Base-by-base conservation (phyloP, 2,113 vertebrate genomes). In the Canis aureus region DNA sequence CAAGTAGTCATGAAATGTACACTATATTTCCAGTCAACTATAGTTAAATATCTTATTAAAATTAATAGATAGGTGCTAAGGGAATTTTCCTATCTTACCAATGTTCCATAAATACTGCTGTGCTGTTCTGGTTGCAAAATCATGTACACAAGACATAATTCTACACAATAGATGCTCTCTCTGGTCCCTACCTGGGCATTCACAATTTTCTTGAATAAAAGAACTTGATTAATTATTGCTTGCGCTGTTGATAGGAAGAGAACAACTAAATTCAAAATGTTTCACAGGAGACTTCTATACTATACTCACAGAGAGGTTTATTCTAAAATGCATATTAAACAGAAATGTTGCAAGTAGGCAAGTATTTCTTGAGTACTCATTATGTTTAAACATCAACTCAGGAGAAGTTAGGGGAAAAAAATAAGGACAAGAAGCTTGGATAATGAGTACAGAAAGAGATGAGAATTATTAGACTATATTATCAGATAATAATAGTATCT, bases 181-280 rank as follows among this genome's bases (percentile, higher is more conserved):
- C 64, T 3, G 12, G 4, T 84, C 17, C 38, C 71, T 95, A 88
- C 20, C 51, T 88, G 53, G 8, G 49, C 35, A 80, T 27, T 43
- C 53, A 89, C 49, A 22, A 95, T 88, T 93, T 94, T 79, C n/a
- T 83, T 88, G 2, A 95, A 82, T 32, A 89, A 89, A 86, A 97
- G 23, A 96, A 85, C 8, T 74, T 93, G 51, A 92, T 69, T 74
- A 85, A 92, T 69, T 96, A 95, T 43, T 92, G 9, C 27, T 95
- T 91, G 17, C 15, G 69, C 5, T 88, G n/a, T 19, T 91, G 38
- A 69, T n/a, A 91, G 7, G 51, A 97, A 94, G 35, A 94, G 17
- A 93, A n/a, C 19, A 89, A 84, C 22, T 87, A 97, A 92, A 20
- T 94, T 82, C 35, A 92, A 89, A 38, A 88, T 32, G 15, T 38